Evolutionary conservation across 2,797 vertebrate species (phyloP).

Genomic region (Protosalanx chinensis): DNA sequence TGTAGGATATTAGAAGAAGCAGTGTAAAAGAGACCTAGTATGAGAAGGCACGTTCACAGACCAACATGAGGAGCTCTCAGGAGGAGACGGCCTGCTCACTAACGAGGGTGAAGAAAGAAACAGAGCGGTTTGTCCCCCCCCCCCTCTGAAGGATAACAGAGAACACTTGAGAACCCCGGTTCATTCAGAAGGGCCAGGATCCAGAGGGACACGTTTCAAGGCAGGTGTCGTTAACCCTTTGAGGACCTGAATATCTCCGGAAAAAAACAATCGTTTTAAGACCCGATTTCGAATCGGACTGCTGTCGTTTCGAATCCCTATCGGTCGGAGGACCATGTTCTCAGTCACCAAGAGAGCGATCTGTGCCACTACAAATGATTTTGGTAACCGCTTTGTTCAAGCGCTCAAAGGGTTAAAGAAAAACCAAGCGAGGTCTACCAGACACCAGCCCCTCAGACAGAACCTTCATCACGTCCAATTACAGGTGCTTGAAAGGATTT

Average conservation of each 20-base stretch:
- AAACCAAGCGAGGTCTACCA: slow-evolving; percentile 70
- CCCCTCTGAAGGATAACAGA: slow-evolving; percentile 69
- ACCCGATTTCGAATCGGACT: neutral
- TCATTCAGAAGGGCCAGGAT: slow-evolving; percentile 69
- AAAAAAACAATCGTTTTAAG: neutral
- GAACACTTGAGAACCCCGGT: slow-evolving; percentile 78
- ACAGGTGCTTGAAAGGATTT: slow-evolving; percentile 71
- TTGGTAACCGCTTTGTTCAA: slow-evolving; percentile 50
- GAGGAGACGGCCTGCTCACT: slow-evolving; percentile 69
- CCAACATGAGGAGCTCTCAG: slow-evolving; percentile 80
- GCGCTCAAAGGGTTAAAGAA: slow-evolving; percentile 84
- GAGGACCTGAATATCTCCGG: slow-evolving; percentile 61
- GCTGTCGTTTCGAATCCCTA: neutral
- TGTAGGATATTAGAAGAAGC: slow-evolving; percentile 77
- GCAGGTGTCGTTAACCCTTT: slow-evolving; percentile 79
- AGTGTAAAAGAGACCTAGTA: slow-evolving; percentile 55
- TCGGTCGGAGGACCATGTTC: neutral
- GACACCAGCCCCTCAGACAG: slow-evolving; percentile 71
- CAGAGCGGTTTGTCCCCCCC: slow-evolving; percentile 44
- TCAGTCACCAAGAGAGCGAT: slow-evolving; percentile 26
- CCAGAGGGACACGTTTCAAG: slow-evolving; percentile 69
- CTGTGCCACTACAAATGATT: neutral
- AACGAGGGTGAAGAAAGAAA: slow-evolving; percentile 76
- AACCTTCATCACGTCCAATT: slow-evolving; percentile 56
- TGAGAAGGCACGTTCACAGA: slow-evolving; percentile 97